Evolutionary conservation across 2,113 vertebrate genomes (phyloP).

Genomic region (Onychostruthus taczanowskii): DNA sequence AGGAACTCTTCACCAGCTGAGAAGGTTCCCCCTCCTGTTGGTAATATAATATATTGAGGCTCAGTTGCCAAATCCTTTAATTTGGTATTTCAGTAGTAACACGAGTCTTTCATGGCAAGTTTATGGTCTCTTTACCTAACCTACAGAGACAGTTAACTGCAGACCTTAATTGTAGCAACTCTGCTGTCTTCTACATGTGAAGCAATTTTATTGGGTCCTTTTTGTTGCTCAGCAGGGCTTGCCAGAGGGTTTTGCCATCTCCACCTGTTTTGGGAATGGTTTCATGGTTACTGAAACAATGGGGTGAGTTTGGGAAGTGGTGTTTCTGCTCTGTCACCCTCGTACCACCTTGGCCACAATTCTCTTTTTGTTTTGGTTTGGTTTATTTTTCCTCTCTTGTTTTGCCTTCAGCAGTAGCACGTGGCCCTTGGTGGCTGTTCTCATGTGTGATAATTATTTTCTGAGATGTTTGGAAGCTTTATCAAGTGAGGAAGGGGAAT

Average conservation of each 20-base stretch:
- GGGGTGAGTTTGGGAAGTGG: not conserved
- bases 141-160: not conserved
- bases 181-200: not conserved
- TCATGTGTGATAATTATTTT: not conserved
- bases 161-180: not conserved
- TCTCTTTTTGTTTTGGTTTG: not conserved
- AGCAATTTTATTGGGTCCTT: not conserved
- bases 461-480: not conserved
- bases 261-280: not conserved
- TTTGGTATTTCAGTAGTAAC: not conserved
- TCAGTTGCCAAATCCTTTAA: not conserved
- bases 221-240: not conserved
- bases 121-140: not conserved
- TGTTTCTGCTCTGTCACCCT: not conserved
- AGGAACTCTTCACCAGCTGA: not conserved
- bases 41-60: not conserved
- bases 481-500: not conserved
- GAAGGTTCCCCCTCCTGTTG: not conserved
- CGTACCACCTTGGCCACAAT: not conserved
- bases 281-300: not conserved
- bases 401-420: not conserved
- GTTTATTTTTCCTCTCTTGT: not conserved
- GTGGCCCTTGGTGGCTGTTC: not conserved
- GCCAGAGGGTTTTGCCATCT: not conserved
- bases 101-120: fast-evolving